Conservation (phyloP, 2,888 invertebrate genomes). For the Apamea monoglypha region DNA sequence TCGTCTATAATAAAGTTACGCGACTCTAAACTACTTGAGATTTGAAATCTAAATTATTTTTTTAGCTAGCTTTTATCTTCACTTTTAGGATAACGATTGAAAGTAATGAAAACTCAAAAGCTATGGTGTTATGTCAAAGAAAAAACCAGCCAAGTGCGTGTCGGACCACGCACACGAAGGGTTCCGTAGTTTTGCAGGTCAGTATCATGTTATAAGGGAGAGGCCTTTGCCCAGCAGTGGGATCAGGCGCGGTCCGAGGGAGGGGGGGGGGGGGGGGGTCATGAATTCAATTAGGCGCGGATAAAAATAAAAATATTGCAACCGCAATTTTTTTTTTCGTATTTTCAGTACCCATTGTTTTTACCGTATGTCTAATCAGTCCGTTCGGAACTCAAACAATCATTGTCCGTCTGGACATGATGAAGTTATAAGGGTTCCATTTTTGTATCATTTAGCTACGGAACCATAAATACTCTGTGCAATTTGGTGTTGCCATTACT, state of each 20-base stretch:
- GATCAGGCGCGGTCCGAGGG: no score
- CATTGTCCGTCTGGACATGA: no score
- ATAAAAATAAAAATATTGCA: no score
- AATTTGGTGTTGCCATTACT: not conserved
- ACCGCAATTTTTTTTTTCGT: no score
- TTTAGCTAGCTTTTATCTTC: not conserved
- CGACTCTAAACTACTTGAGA: not conserved
- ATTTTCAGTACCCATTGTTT: no score
- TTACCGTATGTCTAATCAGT: no score
- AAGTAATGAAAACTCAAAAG: constrained; percentile 13
- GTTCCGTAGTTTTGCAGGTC: no score
- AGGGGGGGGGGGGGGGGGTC: no score
- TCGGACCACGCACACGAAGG: not conserved
- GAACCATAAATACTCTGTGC: not conserved
- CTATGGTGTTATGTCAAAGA: constrained; percentile 3
- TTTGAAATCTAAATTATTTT: not conserved
- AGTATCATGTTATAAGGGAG: no score
- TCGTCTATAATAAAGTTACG: not conserved
- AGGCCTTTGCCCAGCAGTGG: no score
- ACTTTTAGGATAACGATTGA: not conserved
- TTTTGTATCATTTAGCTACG: not conserved
- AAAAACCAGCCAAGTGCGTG: not conserved
- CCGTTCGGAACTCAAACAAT: no score
- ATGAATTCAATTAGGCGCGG: no score
- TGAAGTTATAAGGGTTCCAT: not conserved